Evolutionary conservation across 1,140 invertebrate species (phyloP), one percentile per base, ranked within the genome.

Genomic region (Drosophila punjabiensis): DNA sequence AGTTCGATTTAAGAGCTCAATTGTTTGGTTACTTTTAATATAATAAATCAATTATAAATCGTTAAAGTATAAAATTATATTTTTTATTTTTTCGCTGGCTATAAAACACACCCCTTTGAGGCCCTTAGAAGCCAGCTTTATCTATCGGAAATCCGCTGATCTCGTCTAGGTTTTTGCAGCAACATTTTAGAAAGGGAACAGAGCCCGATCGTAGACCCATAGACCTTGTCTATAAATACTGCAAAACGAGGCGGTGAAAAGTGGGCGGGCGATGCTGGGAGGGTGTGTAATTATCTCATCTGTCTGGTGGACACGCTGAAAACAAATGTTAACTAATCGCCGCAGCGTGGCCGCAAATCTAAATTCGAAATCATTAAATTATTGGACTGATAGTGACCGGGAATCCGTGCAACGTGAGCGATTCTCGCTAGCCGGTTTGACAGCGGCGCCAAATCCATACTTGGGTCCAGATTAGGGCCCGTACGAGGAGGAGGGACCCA

Each of bases 291-390:
- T 85, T 79, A 85, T 89, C 85, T 75, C 81, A 75, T 78, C 73
- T 68, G 62, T 67, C 78, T 75, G 69, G 86, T 80, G 65, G 69
- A 82, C 85, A 89, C 85, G 85, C 86, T 89, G 48, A 89, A 89
- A 89, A 89, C 85, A 89, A 89, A 89, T 89, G 85, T 68, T 85
- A 73, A 73, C 75, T 85, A 89, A 89, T 89, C 85, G 66, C 33
- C 24, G 28, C 5, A 20, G 75, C 70, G 48, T 65, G 60, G 63
- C 71, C 70, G 82, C 61, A 87, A 83, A 88, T 88, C 80, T 83
- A 69, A 82, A 77, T 74, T 88, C 47, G 20, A 80, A 70, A 71
- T 67, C 62, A 64, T 79, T 79, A 76, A 84, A 71, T 64, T 60
- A 69, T 64, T 60, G 58, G 58, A 76, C 77, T 90, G 75, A 89